These are phyloP conservation scores for Campylorhamphus procurvoides DNA, from an alignment of 2,113 vertebrate genomes.

Conservation along the genomic window DNA sequence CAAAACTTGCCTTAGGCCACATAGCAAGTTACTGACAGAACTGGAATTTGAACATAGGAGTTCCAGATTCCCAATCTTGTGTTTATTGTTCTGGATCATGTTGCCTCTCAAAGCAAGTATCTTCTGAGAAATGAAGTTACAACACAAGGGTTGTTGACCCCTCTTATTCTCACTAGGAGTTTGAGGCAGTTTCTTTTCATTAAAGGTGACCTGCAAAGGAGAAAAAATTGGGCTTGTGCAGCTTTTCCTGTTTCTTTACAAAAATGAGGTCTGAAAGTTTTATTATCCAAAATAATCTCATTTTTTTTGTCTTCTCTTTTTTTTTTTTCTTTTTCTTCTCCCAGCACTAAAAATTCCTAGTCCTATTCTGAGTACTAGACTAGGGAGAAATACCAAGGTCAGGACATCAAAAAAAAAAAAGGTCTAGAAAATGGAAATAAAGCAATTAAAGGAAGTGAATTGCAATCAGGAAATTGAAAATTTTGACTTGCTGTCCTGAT, in stretches of 20 bases:
- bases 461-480: neutral
- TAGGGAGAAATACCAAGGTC: neutral
- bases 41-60: neutral
- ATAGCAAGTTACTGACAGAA: constrained; percentile 43
- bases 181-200: constrained; percentile 2
- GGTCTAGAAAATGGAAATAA: neutral
- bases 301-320: neutral
- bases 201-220: constrained; percentile 10
- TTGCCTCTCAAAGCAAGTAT: neutral
- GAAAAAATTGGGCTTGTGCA: constrained; percentile 10
- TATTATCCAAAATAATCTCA: neutral
- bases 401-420: neutral
- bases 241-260: neutral
- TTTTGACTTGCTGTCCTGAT: neutral
- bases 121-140: constrained; percentile 30
- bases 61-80: neutral
- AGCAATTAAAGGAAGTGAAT: neutral
- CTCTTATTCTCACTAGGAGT: neutral
- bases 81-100: neutral
- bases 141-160: constrained; percentile 18
- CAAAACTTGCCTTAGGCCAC: constrained; percentile 28
- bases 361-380: neutral
- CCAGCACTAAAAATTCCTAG: neutral
- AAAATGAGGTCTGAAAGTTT: neutral
- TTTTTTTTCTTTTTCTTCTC: neutral